Evolutionary conservation across 2,888 invertebrate species (phyloP), one percentile per base, ranked within the genome.

Genomic region (Philereme vetulata): DNA sequence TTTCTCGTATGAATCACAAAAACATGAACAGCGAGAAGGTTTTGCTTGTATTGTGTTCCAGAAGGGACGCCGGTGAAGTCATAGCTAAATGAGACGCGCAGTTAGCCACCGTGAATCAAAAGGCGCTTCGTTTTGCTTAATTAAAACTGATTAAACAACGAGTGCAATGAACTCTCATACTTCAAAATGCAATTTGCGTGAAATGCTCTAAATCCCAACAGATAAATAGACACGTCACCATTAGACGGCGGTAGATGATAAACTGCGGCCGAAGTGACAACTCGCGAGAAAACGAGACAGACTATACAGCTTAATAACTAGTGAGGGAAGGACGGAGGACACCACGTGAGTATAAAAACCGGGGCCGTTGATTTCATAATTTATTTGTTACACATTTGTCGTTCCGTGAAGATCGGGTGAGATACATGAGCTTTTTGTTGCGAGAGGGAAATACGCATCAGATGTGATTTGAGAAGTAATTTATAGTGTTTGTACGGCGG

Each of bases 371-470:
- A 90, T 91, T 91, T 90, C 84, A 90, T 91, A 92, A 92, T 92
- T 92, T 92, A 92, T 92, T 90, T 91, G 91, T 91, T 86, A 90
- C 90, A 90, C 89, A 91, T 92, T 91, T 90, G 91, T 91, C 91
- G 91, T 90, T 85, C 87, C 92, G 89, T 91, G 91, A 91, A 91
- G 91, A 91, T 90, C 85, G 81, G 79, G 84, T 78, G 78, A 89
- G 90, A 91, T 90, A 91, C 90, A 88, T 85, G 85, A 81, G 86
- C 88, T 90, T 90, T 91, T 90, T 90, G 88, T 86, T 78, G 81
- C 82, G 82, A 83, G 84, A 84, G 85, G 83, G 85, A 84, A 89
- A 86, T 87, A 84, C 85, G 84, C 86, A 87, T 90, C 88, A 86
- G 82, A 88, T 89, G 89, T 90, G 91, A 90, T 92, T 91, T 89